These are phyloP conservation scores for Eristalinus aeneus DNA, from an alignment of 2,888 invertebrate species.

Conservation along the genomic window DNA sequence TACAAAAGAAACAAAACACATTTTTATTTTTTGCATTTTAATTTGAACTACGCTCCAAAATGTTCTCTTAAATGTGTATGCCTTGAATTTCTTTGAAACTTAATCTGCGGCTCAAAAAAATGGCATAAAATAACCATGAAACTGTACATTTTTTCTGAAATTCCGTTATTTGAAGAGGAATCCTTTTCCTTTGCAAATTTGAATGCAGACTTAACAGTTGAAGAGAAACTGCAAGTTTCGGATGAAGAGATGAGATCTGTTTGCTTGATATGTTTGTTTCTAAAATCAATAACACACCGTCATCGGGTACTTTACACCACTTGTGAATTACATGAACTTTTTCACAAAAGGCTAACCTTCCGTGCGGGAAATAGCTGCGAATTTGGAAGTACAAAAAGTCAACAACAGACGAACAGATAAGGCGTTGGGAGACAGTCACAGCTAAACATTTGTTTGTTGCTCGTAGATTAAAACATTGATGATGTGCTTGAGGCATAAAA, in stretches of 20 bases:
- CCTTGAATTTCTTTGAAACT: not conserved
- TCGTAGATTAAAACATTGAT: not conserved
- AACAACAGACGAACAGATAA: not conserved
- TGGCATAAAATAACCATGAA: not conserved
- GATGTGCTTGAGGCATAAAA: not conserved
- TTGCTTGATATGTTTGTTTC: too few relatives aligned
- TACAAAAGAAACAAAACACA: not conserved
- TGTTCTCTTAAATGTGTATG: not conserved
- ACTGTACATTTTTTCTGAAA: not conserved
- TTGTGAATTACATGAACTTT: not conserved
- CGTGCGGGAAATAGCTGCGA: not conserved
- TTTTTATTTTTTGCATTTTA: not conserved
- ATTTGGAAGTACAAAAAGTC: not conserved
- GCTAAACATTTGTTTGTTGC: not conserved
- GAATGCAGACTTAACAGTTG: too few relatives aligned
- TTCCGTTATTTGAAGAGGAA: not conserved
- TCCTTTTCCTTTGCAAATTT: not conserved
- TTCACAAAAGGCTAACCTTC: not conserved
- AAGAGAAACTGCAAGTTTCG: too few relatives aligned
- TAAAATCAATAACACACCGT: too few relatives aligned
- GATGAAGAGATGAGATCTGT: too few relatives aligned
- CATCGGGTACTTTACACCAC: not conserved
- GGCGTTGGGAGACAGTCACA: not conserved
- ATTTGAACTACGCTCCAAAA: not conserved
- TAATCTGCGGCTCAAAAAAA: not conserved